These are phyloP conservation scores for Sialia sialis DNA, from an alignment of 2,113 vertebrate species.

Conservation along the genomic window DNA sequence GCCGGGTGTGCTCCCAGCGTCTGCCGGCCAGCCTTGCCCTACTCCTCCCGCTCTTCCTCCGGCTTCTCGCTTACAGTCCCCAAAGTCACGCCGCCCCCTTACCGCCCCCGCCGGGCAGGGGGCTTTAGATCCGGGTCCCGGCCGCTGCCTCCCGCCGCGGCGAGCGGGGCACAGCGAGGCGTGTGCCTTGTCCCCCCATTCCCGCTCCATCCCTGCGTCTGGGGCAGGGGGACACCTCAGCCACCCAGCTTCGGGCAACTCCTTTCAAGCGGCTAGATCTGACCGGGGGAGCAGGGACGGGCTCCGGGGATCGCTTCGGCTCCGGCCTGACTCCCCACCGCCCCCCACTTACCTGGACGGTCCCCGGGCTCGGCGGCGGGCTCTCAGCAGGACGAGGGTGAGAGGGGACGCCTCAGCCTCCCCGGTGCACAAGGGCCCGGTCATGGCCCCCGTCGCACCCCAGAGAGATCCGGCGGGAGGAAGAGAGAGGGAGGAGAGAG, in stretches of 20 bases:
- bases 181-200: neutral
- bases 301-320: neutral
- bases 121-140: neutral
- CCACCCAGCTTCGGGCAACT: neutral
- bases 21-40: too few species aligned
- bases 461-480: neutral
- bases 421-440: neutral
- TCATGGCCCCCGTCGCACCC: neutral
- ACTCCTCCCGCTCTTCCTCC: neutral
- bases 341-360: neutral
- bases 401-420: neutral
- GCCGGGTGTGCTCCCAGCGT: neutral
- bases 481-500: neutral
- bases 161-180: neutral
- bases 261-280: neutral
- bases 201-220: accelerated
- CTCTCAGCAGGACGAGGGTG: neutral
- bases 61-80: neutral
- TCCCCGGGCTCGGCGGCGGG: neutral
- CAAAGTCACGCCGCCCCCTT: neutral
- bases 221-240: too few species aligned
- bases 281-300: neutral
- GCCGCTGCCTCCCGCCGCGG: neutral
- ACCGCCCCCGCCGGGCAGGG: accelerated
- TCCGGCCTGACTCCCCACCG: neutral